Base-by-base conservation (phyloP, 2,113 vertebrate genomes). In the Aegypius monachus region DNA sequence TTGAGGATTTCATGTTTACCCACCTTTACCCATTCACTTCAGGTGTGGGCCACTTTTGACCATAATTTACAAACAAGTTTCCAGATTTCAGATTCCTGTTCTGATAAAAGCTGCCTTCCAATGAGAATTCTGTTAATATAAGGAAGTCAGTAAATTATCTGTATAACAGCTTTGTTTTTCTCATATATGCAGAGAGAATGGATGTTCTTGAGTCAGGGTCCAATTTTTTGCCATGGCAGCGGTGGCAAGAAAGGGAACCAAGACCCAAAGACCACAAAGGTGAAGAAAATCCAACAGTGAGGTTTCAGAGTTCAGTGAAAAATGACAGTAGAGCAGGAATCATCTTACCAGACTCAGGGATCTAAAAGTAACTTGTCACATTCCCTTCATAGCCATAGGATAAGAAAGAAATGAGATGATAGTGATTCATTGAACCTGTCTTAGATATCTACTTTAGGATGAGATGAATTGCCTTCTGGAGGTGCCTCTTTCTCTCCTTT, bases 401-500 rank as follows among this genome's bases (percentile, higher is more conserved):
- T 66, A 83, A 65, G 68, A 88, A 72, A 80, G 56, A 90, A 86
- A 83, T n/a, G 62, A 86, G 72, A 40, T 11, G 72, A 40, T 11
- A 77, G 82, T 86, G 82, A 95, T 96, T 92, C 59, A 93, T 56
- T 11, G 16, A 90, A 83, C 55, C 45, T 93, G 74, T 90, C 62
- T 82, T 80, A 71, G 82, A 27, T 48, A 95, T 18, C 86, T 93
- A 15, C 87, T 84, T 73, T n/a, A 45, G 59, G 63, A 77, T 77
- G 67, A 95, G 75, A 93, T 52, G 31, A 90, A 81, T 77, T 77
- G 67, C 71, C 80, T 95, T 81, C 53, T 90, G 22, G 79, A 90
- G 79, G 31, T 80, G 48, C 53, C 45, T 80, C 36, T 88, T 85
- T 83, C 58, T 80, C 53, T 86, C 72, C 48, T 95, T 95, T 0